Conservation (phyloP, 2,888 invertebrate genomes). For the Liposcelis brunnea region DNA sequence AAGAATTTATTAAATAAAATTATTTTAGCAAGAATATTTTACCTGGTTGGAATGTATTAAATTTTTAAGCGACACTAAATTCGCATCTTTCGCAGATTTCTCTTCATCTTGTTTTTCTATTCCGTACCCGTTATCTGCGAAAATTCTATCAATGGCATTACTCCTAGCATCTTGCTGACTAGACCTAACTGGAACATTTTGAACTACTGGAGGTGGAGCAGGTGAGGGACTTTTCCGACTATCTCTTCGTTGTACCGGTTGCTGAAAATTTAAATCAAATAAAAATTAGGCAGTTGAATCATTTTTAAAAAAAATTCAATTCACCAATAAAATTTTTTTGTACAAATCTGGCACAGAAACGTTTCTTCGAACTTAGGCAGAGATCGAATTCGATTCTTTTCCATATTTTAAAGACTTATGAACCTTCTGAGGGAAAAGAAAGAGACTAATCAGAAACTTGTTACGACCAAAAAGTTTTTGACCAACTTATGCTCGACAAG, state of each 20-base stretch:
- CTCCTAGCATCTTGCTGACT: conserved; percentile 17
- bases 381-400: too few species aligned
- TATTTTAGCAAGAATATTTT: neutral
- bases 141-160: conserved; percentile 14
- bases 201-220: neutral
- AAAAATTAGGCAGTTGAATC: too few species aligned
- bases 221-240: conserved; percentile 5
- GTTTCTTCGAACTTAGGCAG: too few species aligned
- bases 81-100: conserved; percentile 19
- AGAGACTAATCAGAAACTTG: too few species aligned
- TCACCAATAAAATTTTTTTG: too few species aligned
- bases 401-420: too few species aligned
- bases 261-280: neutral
- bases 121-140: conserved; percentile 23
- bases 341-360: too few species aligned
- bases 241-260: neutral
- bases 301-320: too few species aligned
- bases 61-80: conserved; percentile 26
- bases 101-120: conserved; percentile 21
- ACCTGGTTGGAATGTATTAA: conserved; percentile 32
- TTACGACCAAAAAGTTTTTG: too few species aligned
- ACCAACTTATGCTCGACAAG: too few species aligned
- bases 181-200: conserved; percentile 15
- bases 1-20: conserved; percentile 16
- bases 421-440: too few species aligned